Evolutionary conservation across 2,797 vertebrate species (phyloP), one percentile per base, ranked within the genome.

Genomic region (Knipowitschia caucasica): DNA sequence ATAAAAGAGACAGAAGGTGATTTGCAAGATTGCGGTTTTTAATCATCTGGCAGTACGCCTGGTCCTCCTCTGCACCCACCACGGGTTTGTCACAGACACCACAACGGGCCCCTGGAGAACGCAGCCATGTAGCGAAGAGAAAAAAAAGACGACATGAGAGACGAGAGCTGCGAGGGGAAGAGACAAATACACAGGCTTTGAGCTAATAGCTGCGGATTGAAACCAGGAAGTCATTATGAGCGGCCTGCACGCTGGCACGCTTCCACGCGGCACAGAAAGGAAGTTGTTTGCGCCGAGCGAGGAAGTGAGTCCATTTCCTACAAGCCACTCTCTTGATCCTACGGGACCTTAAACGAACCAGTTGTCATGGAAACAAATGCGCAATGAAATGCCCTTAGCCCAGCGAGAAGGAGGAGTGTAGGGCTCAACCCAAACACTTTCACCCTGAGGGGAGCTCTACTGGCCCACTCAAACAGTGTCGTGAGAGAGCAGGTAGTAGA

Each of bases 231-330:
- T 88, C 79, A 90, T 90, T 89, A 86, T 10, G 47, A 78, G 83
- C 84, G 80, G 62, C 67, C 68, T 64, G 61, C 72, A 75, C 71
- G 58, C 76, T 89, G 88, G 88, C 83, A 62, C 52, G 21, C 65
- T 71, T 83, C 87, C 82, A 86, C 61, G 72, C 67, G 69, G 77
- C 74, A 51, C 68, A 85, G 84, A 78, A 79, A 91, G 90, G 91
- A 92, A 92, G 91, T 91, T 90, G 86, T 92, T 92, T 86, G 51
- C 80, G n/a, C 86, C 56, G 69, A 87, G 83, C 86, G 82, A 89
- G 91, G 91, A 92, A 92, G 89, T 86, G 80, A 86, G 87, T 83
- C 85, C 75, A 82, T 88, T 91, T 91, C 91, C 90, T 92, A 80
- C 73, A 77, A 83, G 78, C 68, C 64, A 74, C 77, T 67, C 74